These are phyloP conservation scores for Balearica regulorum DNA, from an alignment of 2,797 vertebrate species.

Conservation along the genomic window DNA sequence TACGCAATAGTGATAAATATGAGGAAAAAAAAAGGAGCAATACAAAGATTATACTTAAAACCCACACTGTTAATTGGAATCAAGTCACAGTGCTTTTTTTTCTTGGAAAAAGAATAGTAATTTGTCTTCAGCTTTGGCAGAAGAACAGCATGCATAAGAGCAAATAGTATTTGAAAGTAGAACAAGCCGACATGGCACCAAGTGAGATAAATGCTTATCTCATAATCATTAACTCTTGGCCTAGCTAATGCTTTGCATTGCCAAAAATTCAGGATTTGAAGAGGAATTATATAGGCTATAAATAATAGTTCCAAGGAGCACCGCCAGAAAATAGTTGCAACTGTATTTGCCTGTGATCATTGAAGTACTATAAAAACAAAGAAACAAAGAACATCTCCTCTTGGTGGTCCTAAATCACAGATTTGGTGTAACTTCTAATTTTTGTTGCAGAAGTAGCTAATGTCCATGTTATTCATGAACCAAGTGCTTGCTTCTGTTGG, in stretches of 20 bases:
- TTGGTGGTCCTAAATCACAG: background rate
- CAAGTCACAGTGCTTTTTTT: background rate
- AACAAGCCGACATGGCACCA: slow-evolving; percentile 51
- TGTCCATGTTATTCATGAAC: background rate
- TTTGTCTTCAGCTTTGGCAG: slow-evolving; percentile 38
- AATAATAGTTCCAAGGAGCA: background rate
- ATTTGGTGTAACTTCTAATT: background rate
- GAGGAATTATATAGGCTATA: slow-evolving; percentile 20
- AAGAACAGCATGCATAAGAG: slow-evolving; percentile 39
- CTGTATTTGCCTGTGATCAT: background rate
- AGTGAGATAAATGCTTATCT: slow-evolving; percentile 67
- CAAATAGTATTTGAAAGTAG: slow-evolving; percentile 48
- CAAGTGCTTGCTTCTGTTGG: background rate
- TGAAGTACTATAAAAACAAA: background rate
- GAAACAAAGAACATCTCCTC: background rate
- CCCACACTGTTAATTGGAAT: slow-evolving; percentile 38
- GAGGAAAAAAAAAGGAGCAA: background rate
- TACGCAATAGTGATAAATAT: background rate
- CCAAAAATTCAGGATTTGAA: slow-evolving; percentile 27
- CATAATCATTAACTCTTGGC: slow-evolving; percentile 67
- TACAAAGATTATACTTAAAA: background rate
- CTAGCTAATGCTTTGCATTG: background rate
- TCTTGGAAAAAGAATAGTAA: slow-evolving; percentile 4
- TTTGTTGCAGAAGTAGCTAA: background rate
- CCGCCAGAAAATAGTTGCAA: slow-evolving; percentile 29